phyloP scores from a whole-genome alignment of 2,888 invertebrate genomes.

The Latheticus oryzae region DNA sequence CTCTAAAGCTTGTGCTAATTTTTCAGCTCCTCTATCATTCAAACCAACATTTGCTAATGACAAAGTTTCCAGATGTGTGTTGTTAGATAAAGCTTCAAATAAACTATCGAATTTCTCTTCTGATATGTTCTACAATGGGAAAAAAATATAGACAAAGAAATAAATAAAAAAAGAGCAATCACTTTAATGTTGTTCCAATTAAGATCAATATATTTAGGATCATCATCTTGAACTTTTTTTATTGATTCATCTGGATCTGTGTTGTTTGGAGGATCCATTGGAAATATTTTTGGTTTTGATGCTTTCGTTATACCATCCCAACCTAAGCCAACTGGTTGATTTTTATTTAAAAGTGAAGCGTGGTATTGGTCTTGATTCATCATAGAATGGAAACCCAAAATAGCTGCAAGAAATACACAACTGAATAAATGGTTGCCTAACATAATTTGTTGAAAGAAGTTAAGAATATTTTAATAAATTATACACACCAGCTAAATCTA shows the following conservation, averaged over 20 bases:
- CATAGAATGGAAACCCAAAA: slow-evolving; percentile 99
- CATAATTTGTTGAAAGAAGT: background rate
- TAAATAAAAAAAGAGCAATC: slow-evolving; percentile 35
- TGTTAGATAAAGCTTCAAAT: slow-evolving; percentile 87
- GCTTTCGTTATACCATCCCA: slow-evolving; percentile 97
- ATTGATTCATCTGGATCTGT: slow-evolving; percentile 96
- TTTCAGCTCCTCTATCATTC: slow-evolving; percentile 86
- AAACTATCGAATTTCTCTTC: slow-evolving; percentile 93
- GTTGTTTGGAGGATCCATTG: slow-evolving; percentile 95
- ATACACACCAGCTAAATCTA: slow-evolving; percentile 90
- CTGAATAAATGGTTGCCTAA: slow-evolving; percentile 16
- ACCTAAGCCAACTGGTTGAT: slow-evolving; percentile 88
- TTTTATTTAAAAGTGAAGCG: slow-evolving; percentile 93
- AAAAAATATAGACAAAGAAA: background rate
- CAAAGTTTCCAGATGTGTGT: slow-evolving; percentile 91
- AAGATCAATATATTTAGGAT: slow-evolving; percentile 86
- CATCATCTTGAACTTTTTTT: slow-evolving; percentile 89
- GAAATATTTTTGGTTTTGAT: slow-evolving; percentile 88
- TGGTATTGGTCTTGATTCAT: slow-evolving; percentile 99
- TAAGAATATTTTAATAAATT: slow-evolving; percentile 1
- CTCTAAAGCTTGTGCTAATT: slow-evolving; percentile 85
- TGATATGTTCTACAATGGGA: slow-evolving; percentile 90
- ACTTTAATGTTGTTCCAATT: slow-evolving; percentile 99
- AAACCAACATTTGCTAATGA: slow-evolving; percentile 95
- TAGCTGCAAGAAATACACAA: slow-evolving; percentile 73